These are phyloP conservation scores for Luscinia megarhynchos DNA, from an alignment of 2,797 vertebrate genomes.

Conservation along the genomic window DNA sequence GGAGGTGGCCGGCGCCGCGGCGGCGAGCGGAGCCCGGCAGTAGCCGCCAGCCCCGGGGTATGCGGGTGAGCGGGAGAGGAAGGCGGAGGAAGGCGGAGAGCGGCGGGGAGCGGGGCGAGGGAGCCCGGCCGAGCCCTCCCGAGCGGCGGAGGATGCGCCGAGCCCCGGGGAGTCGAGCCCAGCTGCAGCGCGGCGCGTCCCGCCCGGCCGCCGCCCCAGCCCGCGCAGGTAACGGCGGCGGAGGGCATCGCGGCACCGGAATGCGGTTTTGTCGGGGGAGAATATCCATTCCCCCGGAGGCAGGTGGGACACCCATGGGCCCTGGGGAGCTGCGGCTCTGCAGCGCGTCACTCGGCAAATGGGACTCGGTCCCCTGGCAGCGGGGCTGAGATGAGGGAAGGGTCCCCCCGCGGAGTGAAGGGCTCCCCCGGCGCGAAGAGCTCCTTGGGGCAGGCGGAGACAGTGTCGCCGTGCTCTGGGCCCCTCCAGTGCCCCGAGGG, in stretches of 20 bases:
- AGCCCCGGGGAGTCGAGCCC: conserved; percentile 26
- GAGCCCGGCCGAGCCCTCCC: conserved; percentile 19
- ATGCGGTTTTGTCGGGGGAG: not conserved
- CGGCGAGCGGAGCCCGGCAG: not conserved
- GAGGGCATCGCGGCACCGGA: not conserved
- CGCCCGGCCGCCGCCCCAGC: conserved; percentile 1
- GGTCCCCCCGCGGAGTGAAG: not conserved
- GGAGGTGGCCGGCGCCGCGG: conserved; percentile 13
- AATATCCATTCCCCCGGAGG: not conserved
- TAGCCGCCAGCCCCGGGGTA: not conserved
- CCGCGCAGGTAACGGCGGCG: conserved; percentile 16
- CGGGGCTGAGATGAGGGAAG: not conserved
- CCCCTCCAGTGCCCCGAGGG: fast-evolving
- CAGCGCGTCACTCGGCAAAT: not conserved
- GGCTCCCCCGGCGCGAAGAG: not conserved
- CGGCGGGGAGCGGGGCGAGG: conserved; percentile 12
- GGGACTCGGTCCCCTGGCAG: not conserved
- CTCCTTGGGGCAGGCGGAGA: not conserved
- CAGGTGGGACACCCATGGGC: not conserved
- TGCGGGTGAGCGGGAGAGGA: not conserved
- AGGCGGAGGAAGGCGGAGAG: not conserved
- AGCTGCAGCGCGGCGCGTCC: conserved; percentile 35
- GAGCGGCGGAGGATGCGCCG: conserved; percentile 50
- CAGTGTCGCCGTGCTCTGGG: not conserved
- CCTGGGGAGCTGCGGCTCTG: not conserved